Conservation (phyloP, 2,113 vertebrate species). For the Paedocypris sp. region DNA sequence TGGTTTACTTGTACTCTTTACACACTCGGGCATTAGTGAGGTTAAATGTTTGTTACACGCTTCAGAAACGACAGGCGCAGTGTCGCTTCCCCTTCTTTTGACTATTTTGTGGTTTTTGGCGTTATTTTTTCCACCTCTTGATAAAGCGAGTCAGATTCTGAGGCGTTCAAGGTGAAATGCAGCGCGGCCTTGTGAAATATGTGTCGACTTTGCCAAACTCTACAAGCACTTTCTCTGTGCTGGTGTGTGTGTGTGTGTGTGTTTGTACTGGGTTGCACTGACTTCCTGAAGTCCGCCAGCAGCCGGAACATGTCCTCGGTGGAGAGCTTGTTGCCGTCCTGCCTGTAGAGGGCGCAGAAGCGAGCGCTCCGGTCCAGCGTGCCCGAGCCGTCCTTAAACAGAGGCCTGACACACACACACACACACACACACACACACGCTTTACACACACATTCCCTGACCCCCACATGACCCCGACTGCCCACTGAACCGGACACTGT, state of each 20-base stretch:
- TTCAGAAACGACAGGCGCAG: no score
- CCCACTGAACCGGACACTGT: background rate
- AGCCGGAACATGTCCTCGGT: slow-evolving; percentile 94
- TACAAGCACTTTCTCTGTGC: background rate
- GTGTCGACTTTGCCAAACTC: no score
- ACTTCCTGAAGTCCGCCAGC: slow-evolving; percentile 93
- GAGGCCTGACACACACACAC: slow-evolving; percentile 57
- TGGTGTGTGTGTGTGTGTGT: background rate
- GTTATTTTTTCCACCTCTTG: no score
- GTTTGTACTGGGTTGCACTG: no score
- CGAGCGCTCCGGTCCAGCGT: slow-evolving; percentile 84
- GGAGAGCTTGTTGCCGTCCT: slow-evolving; percentile 93
- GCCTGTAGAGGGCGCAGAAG: slow-evolving; percentile 89
- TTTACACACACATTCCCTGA: slow-evolving; percentile 2
- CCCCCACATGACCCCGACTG: background rate
- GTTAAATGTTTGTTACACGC: no score
- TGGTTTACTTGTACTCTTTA: no score
- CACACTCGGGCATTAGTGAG: no score
- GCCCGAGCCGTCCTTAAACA: slow-evolving; percentile 89
- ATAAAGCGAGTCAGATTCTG: no score
- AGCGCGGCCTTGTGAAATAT: no score
- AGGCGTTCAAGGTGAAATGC: no score
- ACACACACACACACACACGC: background rate
- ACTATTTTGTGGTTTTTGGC: no score
- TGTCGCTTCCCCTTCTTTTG: no score